phyloP scores from a whole-genome alignment of 2,113 vertebrate genomes.

The Barnardius zonarius region DNA sequence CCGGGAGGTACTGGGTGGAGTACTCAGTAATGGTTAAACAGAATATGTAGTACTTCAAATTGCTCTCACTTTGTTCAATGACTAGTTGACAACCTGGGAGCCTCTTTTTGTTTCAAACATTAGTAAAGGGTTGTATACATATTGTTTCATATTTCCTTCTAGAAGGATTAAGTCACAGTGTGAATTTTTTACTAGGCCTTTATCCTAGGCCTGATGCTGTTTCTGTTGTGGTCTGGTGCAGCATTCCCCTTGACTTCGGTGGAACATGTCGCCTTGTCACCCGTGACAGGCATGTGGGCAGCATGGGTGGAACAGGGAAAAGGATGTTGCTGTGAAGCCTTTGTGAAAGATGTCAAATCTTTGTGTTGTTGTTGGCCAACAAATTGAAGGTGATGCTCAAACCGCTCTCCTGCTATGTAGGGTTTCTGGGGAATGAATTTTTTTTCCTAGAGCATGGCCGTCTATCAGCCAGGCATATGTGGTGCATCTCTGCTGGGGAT shows the following conservation, averaged over 20 bases:
- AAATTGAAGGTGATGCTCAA: not conserved
- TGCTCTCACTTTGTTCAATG: not conserved
- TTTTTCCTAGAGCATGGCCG: not conserved
- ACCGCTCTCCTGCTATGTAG: not conserved
- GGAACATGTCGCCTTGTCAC: not conserved
- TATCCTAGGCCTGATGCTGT: not conserved
- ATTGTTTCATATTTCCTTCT: not conserved
- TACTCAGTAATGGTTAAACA: not conserved
- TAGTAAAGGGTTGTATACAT: not conserved
- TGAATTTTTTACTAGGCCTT: not conserved
- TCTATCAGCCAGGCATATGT: slow-evolving; percentile 27
- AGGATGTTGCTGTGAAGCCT: not conserved
- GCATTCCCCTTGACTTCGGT: not conserved
- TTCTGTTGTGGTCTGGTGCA: not conserved
- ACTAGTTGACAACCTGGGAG: not conserved
- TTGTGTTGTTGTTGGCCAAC: not conserved
- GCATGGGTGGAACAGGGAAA: not conserved
- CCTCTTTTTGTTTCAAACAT: not conserved
- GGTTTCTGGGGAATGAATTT: not conserved
- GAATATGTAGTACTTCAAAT: not conserved
- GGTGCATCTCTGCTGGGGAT: slow-evolving; percentile 26
- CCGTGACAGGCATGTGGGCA: rapidly evolving
- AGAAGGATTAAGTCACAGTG: not conserved
- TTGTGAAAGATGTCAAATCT: not conserved
- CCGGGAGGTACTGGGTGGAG: not conserved